These are phyloP conservation scores for Drosophila affinis DNA, from an alignment of 2,888 invertebrate genomes.

Conservation along the genomic window DNA sequence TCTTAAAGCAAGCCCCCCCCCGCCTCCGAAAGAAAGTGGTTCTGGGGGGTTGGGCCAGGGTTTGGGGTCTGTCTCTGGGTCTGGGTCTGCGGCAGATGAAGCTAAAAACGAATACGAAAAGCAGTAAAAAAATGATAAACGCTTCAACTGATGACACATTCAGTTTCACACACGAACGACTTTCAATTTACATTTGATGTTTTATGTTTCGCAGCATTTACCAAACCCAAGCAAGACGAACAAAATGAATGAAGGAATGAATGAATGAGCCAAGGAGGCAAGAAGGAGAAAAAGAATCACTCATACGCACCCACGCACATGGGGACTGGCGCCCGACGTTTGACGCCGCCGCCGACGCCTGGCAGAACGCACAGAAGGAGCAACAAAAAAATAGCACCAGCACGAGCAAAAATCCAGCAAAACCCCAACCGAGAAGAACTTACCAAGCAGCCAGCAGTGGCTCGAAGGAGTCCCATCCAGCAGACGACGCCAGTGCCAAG, in stretches of 20 bases:
- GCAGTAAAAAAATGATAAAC: slow-evolving; percentile 79
- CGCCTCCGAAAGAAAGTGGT: not conserved
- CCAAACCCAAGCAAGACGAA: slow-evolving; percentile 53
- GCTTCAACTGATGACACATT: slow-evolving; percentile 80
- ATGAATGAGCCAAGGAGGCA: slow-evolving; percentile 1
- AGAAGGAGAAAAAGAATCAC: slow-evolving; percentile 63
- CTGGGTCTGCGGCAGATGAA: slow-evolving; percentile 22
- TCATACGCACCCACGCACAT: slow-evolving; percentile 77
- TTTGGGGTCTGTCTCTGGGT: not conserved
- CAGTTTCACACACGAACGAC: slow-evolving; percentile 81
- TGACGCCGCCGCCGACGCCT: slow-evolving; percentile 61
- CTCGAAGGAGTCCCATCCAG: slow-evolving; percentile 32
- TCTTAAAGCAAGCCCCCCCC: slow-evolving; percentile 58
- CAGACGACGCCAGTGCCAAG: slow-evolving; percentile 65
- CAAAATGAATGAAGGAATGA: slow-evolving; percentile 30
- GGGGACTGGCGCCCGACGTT: slow-evolving; percentile 47
- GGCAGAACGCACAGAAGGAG: slow-evolving; percentile 44
- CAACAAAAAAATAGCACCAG: slow-evolving; percentile 38
- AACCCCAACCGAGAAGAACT: slow-evolving; percentile 27
- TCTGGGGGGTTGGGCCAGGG: slow-evolving; percentile 1
- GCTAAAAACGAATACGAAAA: slow-evolving; percentile 51
- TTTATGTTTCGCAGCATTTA: slow-evolving; percentile 77
- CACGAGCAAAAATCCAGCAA: slow-evolving; percentile 22
- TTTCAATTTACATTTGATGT: slow-evolving; percentile 81
- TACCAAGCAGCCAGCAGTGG: slow-evolving; percentile 38